Evolutionary conservation across 2,113 vertebrate genomes (phyloP), one percentile per base, ranked within the genome.

Genomic region (Probosciger aterrimus): DNA sequence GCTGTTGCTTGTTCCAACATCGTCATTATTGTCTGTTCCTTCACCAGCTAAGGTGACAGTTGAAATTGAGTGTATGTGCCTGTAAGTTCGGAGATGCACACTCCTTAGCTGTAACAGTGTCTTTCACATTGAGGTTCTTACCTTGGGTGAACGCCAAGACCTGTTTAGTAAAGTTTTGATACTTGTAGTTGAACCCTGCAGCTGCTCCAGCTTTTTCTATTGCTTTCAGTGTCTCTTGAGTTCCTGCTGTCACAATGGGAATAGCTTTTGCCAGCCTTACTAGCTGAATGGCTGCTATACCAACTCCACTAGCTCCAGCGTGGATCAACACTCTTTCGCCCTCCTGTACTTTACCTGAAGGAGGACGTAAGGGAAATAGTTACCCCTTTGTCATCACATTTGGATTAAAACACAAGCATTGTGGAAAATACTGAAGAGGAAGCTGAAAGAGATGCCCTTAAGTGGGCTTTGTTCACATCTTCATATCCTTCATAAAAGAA

Each of bases 241-340:
- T 98, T 60, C 99, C 98, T 4, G 98, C 98, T 28, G 98, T 99
- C 67, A 98, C 98, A 4, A 99, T 46, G 69, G 98, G 98, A 93
- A 98, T 59, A 11, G 98, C 98, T 19, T 97, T 95, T n/a, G 98
- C 98, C 97, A 98, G 96, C 43, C 95, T 97, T 33, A 96, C 94
- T 77, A 99, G 98, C 90, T 99, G 99, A 93, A 99, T 95, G 65
- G 98, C 98, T 31, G 98, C 98, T 33, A 98, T 97, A 44, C 99
- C 98, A 10, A 99, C 98, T 4, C 98, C 98, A 2, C 99, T 99
- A 24, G 97, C 98, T 65, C 98, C 99, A 18, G 98, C 98, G 0
- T 99, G 98, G 96, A 98, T 98, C 95, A 99, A 68, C 78, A 99
- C 98, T 1, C 55, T 96, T 53, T 99, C 98, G 1, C 98, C 98